A percentile compares a stretch with the other conserved stretches of the same genome.
These are phyloP conservation scores for Takifugu rubripes DNA, from an alignment of 2,797 vertebrate genomes.

Conservation along the genomic window DNA sequence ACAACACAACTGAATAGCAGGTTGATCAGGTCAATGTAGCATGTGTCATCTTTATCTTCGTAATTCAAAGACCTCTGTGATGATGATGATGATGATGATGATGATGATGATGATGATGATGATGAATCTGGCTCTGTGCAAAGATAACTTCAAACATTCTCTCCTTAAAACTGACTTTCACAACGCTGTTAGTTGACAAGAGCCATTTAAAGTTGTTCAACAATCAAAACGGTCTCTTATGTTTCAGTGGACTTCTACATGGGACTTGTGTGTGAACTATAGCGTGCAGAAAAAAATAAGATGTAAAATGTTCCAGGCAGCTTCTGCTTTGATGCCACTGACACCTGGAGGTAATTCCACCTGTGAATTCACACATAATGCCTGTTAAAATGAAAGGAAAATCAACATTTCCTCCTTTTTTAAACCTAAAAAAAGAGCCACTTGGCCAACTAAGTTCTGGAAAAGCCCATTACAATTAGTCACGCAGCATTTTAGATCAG, in stretches of 20 bases:
- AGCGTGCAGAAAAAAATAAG: too few species aligned
- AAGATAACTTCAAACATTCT: too few species aligned
- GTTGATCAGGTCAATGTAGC: not conserved
- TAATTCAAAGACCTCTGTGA: not conserved
- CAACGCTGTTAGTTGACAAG: too few species aligned
- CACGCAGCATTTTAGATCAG: slow-evolving; percentile 44
- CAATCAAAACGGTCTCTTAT: too few species aligned
- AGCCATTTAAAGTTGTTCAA: too few species aligned
- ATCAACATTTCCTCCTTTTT: slow-evolving; percentile 3
- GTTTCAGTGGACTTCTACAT: not conserved
- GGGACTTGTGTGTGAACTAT: too few species aligned
- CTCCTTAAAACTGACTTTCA: too few species aligned
- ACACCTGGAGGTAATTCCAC: not conserved
- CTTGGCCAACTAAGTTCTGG: slow-evolving; percentile 29
- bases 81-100: too few species aligned
- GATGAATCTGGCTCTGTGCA: too few species aligned
- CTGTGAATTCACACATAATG: not conserved
- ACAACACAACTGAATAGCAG: too few species aligned
- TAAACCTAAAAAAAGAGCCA: slow-evolving; percentile 1
- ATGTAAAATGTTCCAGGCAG: too few species aligned
- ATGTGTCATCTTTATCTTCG: not conserved
- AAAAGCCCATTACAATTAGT: slow-evolving; percentile 50
- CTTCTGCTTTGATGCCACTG: not conserved
- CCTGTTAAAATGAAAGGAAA: not conserved
- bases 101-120: too few species aligned